Conservation (phyloP, 2,797 vertebrate species). For the Syngnathus rostellatus region DNA sequence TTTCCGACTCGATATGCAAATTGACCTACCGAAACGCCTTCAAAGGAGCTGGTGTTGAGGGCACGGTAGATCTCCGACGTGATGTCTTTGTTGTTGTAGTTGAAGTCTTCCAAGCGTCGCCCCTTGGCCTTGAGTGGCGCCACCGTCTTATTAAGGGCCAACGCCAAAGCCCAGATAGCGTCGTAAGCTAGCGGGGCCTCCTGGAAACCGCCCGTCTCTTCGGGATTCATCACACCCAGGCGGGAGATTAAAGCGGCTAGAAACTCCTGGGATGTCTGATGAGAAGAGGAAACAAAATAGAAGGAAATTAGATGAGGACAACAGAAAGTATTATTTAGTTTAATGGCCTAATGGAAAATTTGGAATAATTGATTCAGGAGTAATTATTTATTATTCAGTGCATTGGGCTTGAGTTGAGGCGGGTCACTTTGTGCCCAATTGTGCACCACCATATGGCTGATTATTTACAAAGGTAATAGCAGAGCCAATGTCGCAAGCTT, state of each 20-base stretch:
- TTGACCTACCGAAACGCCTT: constrained; percentile 78
- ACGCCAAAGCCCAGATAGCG: constrained; percentile 88
- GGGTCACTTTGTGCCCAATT: too few relatives aligned
- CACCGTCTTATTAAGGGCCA: constrained; percentile 91
- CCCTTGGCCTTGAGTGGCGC: constrained; percentile 78
- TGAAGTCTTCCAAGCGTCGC: constrained; percentile 86
- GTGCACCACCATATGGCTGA: neutral
- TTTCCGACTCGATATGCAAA: neutral
- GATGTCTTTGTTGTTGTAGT: constrained; percentile 94
- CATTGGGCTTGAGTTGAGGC: neutral
- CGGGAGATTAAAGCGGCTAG: constrained; percentile 80
- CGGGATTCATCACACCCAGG: constrained; percentile 82
- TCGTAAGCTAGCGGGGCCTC: constrained; percentile 92
- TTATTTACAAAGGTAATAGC: neutral
- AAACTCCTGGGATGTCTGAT: constrained; percentile 91
- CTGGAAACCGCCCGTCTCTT: constrained; percentile 91
- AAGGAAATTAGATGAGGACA: neutral
- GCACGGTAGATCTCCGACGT: constrained; percentile 91
- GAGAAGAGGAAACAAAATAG: neutral
- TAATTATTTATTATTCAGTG: neutral
- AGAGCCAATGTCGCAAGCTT: neutral
- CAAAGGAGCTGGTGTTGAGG: constrained; percentile 93
- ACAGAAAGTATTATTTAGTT: neutral
- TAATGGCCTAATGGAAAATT: neutral
- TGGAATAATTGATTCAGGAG: neutral